Conservation (phyloP, 2,113 vertebrate species). For the Pterocles burchelli region DNA sequence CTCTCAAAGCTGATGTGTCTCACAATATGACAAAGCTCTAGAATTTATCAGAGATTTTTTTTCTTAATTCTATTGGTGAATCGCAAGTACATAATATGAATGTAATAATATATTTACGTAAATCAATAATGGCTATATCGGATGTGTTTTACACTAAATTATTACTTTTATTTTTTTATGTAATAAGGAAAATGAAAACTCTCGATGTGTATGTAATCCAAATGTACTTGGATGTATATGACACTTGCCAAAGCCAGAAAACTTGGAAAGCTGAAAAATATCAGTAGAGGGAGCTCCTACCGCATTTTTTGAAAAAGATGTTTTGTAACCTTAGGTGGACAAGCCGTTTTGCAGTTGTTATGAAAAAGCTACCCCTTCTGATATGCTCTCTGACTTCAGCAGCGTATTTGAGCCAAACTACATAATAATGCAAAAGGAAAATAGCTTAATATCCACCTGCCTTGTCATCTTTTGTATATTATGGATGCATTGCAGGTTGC, state of each 20-base stretch:
- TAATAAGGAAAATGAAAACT: neutral
- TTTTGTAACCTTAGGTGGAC: neutral
- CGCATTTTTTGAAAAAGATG: neutral
- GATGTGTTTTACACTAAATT: neutral
- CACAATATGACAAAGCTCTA: neutral
- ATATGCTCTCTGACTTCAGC: neutral
- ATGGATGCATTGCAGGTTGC: neutral
- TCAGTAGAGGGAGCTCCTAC: slow-evolving; percentile 66
- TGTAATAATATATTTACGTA: neutral
- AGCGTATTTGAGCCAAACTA: neutral
- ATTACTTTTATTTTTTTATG: neutral
- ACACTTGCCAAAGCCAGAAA: neutral
- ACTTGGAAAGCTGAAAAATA: neutral
- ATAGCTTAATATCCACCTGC: neutral
- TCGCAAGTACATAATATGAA: neutral
- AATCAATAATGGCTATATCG: neutral
- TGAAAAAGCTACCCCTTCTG: neutral
- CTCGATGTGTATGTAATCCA: neutral
- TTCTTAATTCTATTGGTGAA: neutral
- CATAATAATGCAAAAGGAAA: neutral
- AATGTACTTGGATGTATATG: neutral
- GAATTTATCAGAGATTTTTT: neutral
- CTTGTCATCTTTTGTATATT: neutral
- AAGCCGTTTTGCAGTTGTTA: neutral
- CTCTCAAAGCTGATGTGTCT: neutral